Percentiles rank a stretch among this genome's conserved stretches.
Conservation (phyloP, 2,888 invertebrate species). For the Cinara cedri region DNA sequence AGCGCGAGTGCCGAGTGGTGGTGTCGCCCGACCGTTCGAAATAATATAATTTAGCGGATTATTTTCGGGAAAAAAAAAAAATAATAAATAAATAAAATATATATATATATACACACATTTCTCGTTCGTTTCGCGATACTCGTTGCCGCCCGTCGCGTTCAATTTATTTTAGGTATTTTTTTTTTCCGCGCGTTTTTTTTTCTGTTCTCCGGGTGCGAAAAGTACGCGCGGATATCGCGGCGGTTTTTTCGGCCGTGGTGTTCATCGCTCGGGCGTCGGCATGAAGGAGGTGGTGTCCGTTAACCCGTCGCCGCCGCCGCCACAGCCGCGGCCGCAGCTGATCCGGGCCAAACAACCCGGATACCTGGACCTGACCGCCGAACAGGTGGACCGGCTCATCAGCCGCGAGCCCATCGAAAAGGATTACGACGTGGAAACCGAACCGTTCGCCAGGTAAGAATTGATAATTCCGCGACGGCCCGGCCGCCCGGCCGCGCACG, state of each 20-base stretch:
- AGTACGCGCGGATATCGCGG: background rate
- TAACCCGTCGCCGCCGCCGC: slow-evolving; percentile 45
- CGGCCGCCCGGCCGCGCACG: too few relatives aligned
- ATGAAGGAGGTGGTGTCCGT: slow-evolving; percentile 56
- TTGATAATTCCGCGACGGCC: background rate
- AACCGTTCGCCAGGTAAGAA: slow-evolving; percentile 63
- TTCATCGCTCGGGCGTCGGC: slow-evolving; percentile 26
- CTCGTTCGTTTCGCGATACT: too few relatives aligned
- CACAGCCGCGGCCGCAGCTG: slow-evolving; percentile 53
- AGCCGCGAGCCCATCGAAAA: slow-evolving; percentile 62
- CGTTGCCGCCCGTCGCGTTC: too few relatives aligned
- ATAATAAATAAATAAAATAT: too few relatives aligned
- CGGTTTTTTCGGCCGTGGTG: too few relatives aligned
- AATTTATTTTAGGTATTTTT: background rate
- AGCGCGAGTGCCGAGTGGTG: background rate
- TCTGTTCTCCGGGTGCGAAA: background rate
- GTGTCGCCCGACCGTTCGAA: too few relatives aligned
- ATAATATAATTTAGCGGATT: too few relatives aligned
- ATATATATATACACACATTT: too few relatives aligned
- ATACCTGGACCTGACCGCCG: slow-evolving; percentile 60
- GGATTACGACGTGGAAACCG: slow-evolving; percentile 62
- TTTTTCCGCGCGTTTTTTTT: background rate
- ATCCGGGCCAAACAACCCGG: slow-evolving; percentile 59
- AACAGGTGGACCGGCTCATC: slow-evolving; percentile 60
- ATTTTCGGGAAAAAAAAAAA: too few relatives aligned